Evolutionary conservation across 2,888 invertebrate genomes (phyloP).

Genomic region (Andrena hattorfiana): DNA sequence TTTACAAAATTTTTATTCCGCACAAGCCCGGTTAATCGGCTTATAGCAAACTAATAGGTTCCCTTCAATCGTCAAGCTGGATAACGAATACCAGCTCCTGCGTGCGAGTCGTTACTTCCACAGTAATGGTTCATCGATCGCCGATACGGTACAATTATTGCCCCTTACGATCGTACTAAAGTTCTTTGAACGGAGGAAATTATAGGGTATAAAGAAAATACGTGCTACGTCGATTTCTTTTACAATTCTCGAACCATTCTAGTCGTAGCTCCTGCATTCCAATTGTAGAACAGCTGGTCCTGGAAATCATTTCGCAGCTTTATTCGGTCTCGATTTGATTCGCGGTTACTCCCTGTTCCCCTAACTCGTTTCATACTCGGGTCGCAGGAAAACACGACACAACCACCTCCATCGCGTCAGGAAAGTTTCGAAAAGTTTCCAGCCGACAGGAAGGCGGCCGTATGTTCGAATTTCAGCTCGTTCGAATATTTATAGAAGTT

Average conservation of each 20-base stretch:
- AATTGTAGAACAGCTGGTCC: too few species aligned
- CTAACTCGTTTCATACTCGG: too few species aligned
- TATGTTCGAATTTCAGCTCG: constrained; percentile 54
- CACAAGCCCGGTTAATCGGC: constrained; percentile 17
- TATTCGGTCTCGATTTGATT: too few species aligned
- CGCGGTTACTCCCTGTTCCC: too few species aligned
- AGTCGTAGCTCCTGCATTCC: too few species aligned
- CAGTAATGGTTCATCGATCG: constrained; percentile 29
- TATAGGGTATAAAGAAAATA: not conserved
- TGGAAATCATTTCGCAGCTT: too few species aligned
- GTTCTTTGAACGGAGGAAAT: not conserved
- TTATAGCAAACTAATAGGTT: constrained; percentile 49
- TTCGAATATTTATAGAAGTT: constrained; percentile 62
- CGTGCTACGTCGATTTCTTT: too few species aligned
- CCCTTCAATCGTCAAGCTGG: constrained; percentile 8
- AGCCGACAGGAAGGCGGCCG: constrained; percentile 45
- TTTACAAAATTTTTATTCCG: constrained; percentile 45
- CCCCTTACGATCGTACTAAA: constrained; percentile 18
- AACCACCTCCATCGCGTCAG: constrained; percentile 24
- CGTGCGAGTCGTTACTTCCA: constrained; percentile 27
- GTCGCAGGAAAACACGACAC: too few species aligned
- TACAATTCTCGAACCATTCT: too few species aligned
- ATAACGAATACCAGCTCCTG: constrained; percentile 18
- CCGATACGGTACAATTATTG: constrained; percentile 31
- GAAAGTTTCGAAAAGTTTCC: constrained; percentile 42